Evolutionary conservation across 2,797 vertebrate genomes (phyloP), one percentile per base, ranked within the genome.

Genomic region (Ptychobarbus kaznakovi): DNA sequence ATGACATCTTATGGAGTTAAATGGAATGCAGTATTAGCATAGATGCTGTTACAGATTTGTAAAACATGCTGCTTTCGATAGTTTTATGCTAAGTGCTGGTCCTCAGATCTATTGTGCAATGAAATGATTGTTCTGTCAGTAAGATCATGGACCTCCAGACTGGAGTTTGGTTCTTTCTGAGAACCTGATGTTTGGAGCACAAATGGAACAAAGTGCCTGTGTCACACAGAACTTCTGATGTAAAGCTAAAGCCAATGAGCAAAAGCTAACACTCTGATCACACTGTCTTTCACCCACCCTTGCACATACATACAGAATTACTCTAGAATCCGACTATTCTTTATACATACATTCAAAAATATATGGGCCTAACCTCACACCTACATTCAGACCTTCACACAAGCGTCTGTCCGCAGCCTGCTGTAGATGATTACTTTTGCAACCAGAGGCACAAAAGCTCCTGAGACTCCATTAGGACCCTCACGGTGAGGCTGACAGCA

Each of bases 381-480:
- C 70, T 89, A 22, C 85, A 89, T 90, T 94, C 91, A 94, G 90
- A 92, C 87, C 86, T 89, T 74, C 56, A 91, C 90, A 76, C 40
- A 78, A 46, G 18, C 25, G 25, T 20, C 32, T 40, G n/a, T 87
- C 58, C 68, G 4, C 82, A 70, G 74, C 18, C 35, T 32, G 38
- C 81, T 63, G 81, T 53, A 85, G 56, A 86, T 94, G 94, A 94
- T 94, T 94, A 92, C 90, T 92, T 94, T 93, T 91, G 89, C 88
- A 58, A 92, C 93, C 90, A 90, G 91, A 88, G 91, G 93, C 91
- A 90, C 91, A 77, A 83, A 89, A 85, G 90, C 91, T 90, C 85
- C n/a, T 38, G 88, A 89, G 92, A 94, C 87, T 92, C 91, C 88
- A 95, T 95, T 94, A 94, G 90, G 91, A 92, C 88, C 87, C 87